A percentile compares a stretch with the other conserved stretches of the same genome.
phyloP scores from a whole-genome alignment of 2,797 vertebrate genomes.

The Platalea minor region DNA sequence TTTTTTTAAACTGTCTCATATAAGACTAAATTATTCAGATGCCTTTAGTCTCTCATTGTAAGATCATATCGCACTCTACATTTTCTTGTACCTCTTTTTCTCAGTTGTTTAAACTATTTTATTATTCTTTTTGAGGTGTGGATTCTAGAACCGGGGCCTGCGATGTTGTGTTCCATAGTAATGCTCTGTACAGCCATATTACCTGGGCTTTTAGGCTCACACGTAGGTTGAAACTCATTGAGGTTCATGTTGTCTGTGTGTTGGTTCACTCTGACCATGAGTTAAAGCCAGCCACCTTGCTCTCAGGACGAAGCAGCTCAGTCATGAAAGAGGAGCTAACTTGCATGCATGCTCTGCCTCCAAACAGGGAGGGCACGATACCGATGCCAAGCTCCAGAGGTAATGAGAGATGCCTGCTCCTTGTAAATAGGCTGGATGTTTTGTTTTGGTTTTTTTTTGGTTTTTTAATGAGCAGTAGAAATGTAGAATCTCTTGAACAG shows the following conservation, averaged over 20 bases:
- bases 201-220: not conserved
- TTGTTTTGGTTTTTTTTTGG: not conserved
- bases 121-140: not conserved
- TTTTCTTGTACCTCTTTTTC: not conserved
- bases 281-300: not conserved
- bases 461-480: not conserved
- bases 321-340: not conserved
- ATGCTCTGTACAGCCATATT: not conserved
- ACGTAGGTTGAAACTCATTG: accelerated
- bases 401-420: not conserved
- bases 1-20: not conserved
- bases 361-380: not conserved
- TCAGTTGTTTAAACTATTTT: not conserved
- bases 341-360: accelerated
- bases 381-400: not conserved
- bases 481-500: not conserved
- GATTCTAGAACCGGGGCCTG: not conserved
- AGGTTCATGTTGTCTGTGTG: not conserved
- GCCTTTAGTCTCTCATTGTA: not conserved
- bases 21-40: not conserved
- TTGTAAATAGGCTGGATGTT: not conserved
- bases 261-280: not conserved
- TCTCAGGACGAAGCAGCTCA: not conserved
- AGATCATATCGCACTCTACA: not conserved
- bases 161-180: not conserved